phyloP scores from a whole-genome alignment of 2,888 invertebrate species.

The Tenthredo distinguenda region DNA sequence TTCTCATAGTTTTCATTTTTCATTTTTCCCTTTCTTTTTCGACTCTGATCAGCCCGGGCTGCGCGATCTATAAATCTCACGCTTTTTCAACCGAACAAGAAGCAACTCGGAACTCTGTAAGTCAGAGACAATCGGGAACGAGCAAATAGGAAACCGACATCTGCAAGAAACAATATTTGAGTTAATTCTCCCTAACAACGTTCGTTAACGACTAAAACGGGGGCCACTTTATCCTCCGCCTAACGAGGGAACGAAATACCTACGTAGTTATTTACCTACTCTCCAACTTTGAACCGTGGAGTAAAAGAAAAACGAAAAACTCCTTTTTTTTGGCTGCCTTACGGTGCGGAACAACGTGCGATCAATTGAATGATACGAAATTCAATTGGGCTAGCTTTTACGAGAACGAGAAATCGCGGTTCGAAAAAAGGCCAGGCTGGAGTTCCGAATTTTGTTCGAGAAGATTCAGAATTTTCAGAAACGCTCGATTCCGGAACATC shows the following conservation, averaged over 20 bases:
- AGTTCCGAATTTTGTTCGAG: no score
- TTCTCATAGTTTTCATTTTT: no score
- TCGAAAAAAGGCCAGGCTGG: not conserved
- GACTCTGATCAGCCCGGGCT: not conserved
- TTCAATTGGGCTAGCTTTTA: not conserved
- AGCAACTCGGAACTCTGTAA: not conserved
- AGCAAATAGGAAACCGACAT: not conserved
- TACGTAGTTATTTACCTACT: not conserved
- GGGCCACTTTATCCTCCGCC: not conserved
- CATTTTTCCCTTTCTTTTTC: not conserved
- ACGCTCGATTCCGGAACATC: no score
- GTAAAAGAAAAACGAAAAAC: not conserved
- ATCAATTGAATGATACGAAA: conserved; percentile 31
- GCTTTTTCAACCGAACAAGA: not conserved
- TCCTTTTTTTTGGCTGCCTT: not conserved
- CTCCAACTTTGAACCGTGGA: not conserved
- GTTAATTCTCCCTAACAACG: conserved; percentile 27
- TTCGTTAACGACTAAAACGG: conserved; percentile 30
- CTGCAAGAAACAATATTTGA: conserved; percentile 45
- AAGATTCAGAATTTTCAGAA: no score
- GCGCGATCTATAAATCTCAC: not conserved
- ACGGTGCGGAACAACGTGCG: not conserved
- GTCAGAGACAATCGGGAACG: not conserved
- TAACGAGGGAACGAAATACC: conserved; percentile 34
- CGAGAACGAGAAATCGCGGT: not conserved